These are phyloP conservation scores for Cantharis rufa DNA, from an alignment of 2,888 invertebrate genomes.

Conservation along the genomic window DNA sequence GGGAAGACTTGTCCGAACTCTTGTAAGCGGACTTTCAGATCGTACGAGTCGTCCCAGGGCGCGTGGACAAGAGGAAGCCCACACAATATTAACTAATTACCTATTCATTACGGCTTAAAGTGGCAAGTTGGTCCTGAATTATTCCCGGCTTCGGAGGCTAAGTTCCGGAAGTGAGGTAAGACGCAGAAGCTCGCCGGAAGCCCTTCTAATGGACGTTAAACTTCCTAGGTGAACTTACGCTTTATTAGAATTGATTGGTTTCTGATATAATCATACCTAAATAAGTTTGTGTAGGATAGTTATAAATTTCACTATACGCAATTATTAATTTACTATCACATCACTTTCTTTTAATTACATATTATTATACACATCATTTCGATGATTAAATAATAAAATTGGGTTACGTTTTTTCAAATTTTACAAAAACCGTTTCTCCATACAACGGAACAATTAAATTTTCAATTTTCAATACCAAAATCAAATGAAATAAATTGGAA, in stretches of 20 bases:
- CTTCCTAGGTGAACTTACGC: conserved; percentile 37
- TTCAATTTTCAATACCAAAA: not conserved
- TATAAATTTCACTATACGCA: not conserved
- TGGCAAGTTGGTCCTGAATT: conserved; percentile 58
- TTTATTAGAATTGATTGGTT: conserved; percentile 56
- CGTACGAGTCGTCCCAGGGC: conserved; percentile 36
- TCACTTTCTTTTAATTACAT: not conserved
- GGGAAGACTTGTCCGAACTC: conserved; percentile 42
- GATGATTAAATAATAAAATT: not conserved
- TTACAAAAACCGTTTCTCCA: not conserved
- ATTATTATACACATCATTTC: not conserved
- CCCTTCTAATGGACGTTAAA: conserved; percentile 49
- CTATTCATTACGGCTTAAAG: conserved; percentile 59
- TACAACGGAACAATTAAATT: too few species aligned
- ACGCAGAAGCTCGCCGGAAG: conserved; percentile 54
- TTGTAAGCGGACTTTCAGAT: conserved; percentile 35
- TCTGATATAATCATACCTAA: conserved; percentile 37
- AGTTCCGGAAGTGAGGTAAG: conserved; percentile 56
- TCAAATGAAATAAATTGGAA: not conserved
- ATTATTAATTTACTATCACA: not conserved
- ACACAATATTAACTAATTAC: conserved; percentile 58
- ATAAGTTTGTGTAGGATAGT: conserved; percentile 32
- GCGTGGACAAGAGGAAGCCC: conserved; percentile 51
- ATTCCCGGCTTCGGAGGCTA: conserved; percentile 53
- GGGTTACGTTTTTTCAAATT: not conserved